Evolutionary conservation across 1,140 invertebrate genomes (phyloP).

Genomic region (Drosophila mayri): DNA sequence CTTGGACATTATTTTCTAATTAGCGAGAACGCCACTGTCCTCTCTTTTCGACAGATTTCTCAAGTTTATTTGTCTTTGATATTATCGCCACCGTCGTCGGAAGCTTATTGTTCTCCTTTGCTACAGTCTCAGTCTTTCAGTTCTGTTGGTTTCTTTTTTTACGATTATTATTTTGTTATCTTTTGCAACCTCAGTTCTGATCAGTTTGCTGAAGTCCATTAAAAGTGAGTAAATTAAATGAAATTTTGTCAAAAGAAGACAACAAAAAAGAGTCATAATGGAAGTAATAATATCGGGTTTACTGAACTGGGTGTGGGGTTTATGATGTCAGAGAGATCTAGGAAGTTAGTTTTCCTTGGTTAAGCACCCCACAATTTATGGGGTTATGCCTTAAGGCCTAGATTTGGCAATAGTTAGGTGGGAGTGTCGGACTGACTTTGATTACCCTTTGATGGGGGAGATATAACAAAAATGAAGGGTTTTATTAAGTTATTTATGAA

Average conservation of each 20-base stretch:
- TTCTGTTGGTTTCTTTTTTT: constrained; percentile 30
- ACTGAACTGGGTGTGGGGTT: constrained; percentile 45
- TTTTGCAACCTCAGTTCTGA: constrained; percentile 42
- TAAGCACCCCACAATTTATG: constrained; percentile 34
- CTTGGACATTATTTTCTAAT: constrained; percentile 72
- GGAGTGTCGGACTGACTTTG: constrained; percentile 36
- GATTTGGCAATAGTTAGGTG: constrained; percentile 17
- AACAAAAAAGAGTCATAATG: constrained; percentile 24
- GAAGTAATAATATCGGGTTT: constrained; percentile 35
- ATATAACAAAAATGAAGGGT: constrained; percentile 14
- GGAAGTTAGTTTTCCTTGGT: constrained; percentile 44
- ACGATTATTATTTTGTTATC: constrained; percentile 41
- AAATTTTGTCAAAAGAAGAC: constrained; percentile 57
- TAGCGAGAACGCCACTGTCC: constrained; percentile 49
- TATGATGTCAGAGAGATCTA: constrained; percentile 61
- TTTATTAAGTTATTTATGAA: constrained; percentile 20
- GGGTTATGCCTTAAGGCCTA: constrained; percentile 24
- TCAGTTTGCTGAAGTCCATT: constrained; percentile 65
- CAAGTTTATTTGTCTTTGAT: constrained; percentile 56
- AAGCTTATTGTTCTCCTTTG: constrained; percentile 48
- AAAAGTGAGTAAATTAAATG: constrained; percentile 76
- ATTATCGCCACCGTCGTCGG: constrained; percentile 43
- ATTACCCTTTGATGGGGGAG: constrained; percentile 27
- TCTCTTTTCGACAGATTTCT: constrained; percentile 47
- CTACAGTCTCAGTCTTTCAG: constrained; percentile 31